Evolutionary conservation across 2,113 vertebrate species (phyloP).

Genomic region (Andinoacara biseriatus): DNA sequence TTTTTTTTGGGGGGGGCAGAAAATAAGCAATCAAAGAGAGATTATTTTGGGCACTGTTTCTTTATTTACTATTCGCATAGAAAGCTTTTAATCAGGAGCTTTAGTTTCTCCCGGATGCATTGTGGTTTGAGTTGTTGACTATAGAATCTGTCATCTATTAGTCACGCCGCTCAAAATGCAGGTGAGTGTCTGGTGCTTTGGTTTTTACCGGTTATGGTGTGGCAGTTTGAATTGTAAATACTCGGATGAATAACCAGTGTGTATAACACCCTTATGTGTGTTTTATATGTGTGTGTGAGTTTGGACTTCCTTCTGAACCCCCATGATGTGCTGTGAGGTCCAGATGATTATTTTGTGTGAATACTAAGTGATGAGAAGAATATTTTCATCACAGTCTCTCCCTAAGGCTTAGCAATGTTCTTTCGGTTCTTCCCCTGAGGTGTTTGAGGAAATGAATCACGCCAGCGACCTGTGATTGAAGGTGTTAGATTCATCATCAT

Average conservation of each 20-base stretch:
- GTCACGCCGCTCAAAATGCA: constrained; percentile 33
- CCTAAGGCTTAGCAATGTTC: neutral
- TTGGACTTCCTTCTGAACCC: neutral
- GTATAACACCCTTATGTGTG: rapidly evolving
- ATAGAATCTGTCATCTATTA: constrained; percentile 43
- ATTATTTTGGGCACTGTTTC: neutral
- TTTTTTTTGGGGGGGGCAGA: neutral
- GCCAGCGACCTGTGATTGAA: constrained; percentile 2
- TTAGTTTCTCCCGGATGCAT: neutral
- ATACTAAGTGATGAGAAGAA: neutral
- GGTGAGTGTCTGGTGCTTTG: constrained; percentile 15
- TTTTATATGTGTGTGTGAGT: neutral
- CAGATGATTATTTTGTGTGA: constrained; percentile 9
- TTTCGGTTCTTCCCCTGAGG: constrained; percentile 13
- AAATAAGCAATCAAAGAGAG: neutral
- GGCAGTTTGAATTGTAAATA: neutral
- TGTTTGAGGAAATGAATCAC: constrained; percentile 48
- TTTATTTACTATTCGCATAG: neutral
- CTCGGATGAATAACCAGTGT: neutral
- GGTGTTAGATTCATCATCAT: constrained; percentile 10
- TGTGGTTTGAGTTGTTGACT: constrained; percentile 22
- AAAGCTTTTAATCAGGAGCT: neutral
- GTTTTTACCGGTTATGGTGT: constrained; percentile 23
- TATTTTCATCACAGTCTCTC: constrained; percentile 22
- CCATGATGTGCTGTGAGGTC: neutral